Base-by-base conservation (phyloP, 2,113 vertebrate genomes). In the Lagopus leucura region DNA sequence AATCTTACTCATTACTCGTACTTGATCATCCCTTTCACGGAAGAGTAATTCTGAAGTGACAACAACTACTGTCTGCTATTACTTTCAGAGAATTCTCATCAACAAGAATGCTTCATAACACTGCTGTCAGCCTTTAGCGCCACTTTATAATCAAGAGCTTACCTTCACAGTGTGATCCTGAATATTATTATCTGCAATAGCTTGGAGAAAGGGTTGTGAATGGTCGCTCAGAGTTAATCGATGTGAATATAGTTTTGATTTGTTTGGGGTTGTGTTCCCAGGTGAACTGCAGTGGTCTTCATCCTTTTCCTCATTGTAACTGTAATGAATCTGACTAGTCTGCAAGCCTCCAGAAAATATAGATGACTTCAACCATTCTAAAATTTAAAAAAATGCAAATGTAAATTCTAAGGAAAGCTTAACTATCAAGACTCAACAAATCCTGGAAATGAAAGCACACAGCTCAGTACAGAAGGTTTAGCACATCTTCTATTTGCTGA, bases 221-320 rank as follows among this genome's bases (percentile, higher is more conserved):
- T 99, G 98, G 97, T 99, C 99, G 4, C 98, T 99, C 73, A 99
- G 93, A 28, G 98, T 98, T 30, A 99, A 95, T 83, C 98, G 97
- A 73, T 98, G 97, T 27, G 98, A 96, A 92, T 99, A 99, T 1
- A 99, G 97, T 54, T 98, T 99, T 77, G 98, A 97, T 91, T 99
- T 99, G 91, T 98, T 98, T n/a, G 99, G 98, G 24, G 99, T 97
- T 16, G 98, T 98, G 77, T 98, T 98, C 11, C 99, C 99, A 63
- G 98, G 98, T 24, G 99, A 99, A 95, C 98, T 99, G 95, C 99
- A 99, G 90, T 99, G 99, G 96, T 99, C 99, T 96, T 99, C 99
- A n/a, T 99, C 99, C 95, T 99, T 99, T 96, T 99, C 99, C 81
- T 99, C 99, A 30, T 99, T 99, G 96, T 99, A 99, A 97, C 99